Evolutionary conservation across 2,113 vertebrate species (phyloP), one percentile per base, ranked within the genome.

Genomic region (Thryonomys swinderianus): DNA sequence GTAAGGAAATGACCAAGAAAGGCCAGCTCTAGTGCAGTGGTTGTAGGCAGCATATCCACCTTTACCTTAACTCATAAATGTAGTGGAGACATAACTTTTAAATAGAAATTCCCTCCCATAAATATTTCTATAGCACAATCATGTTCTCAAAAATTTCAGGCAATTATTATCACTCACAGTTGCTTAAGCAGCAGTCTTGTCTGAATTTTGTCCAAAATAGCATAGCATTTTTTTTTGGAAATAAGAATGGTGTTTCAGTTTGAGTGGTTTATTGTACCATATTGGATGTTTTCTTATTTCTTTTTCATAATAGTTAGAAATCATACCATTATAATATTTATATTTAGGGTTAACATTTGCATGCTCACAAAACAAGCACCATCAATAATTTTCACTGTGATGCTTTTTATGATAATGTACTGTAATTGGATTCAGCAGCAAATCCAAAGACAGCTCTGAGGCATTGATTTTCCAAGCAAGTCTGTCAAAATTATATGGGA

Each of bases 361-460:
- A 97, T 0, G 32, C 94, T 98, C 85, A 94, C 97, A 98, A 98
- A 98, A 97, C 71, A 98, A 98, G 69, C n/a, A 92, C 59, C 85
- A 97, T 98, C 97, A 97, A 98, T 98, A 98, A 98, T 98, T 97
- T 98, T 98, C 96, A 98, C 88, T 98, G 97, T 98, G 97, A 98
- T 98, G 96, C 37, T 93, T 98, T 98, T 98, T 98, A 98, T 98
- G 97, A 98, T 98, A 98, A 98, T 98, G 78, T 51, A 80, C 85
- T 96, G 71, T 98, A 98, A 98, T 98, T 98, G 96, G 97, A 98
- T 98, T 98, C 96, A 98, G 86, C 92, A 98, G 93, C 97, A 98
- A 98, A 98, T 98, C 95, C 96, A 98, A 98, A 98, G 80, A 98
- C 80, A 97, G 90, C 96, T 98, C 95, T 96, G 32, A 98, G 95